A percentile compares a stretch with the other conserved stretches of the same genome.
Conservation (phyloP, 2,888 invertebrate species). For the Bombyx huttoni region DNA sequence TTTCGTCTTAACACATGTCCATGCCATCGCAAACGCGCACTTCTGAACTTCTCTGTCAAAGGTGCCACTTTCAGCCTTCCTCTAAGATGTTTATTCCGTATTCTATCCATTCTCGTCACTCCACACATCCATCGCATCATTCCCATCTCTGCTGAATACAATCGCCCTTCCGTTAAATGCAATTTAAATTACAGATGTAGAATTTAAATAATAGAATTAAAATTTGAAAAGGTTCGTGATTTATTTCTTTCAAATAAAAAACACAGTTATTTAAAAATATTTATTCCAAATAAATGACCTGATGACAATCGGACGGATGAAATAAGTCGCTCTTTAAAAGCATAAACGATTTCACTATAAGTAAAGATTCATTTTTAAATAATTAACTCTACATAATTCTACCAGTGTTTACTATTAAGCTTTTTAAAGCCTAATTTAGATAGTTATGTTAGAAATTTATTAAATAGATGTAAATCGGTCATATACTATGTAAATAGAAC, state of each 20-base stretch:
- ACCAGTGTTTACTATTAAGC: conserved; percentile 18
- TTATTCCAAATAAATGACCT: conserved; percentile 56
- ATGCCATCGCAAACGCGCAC: no score
- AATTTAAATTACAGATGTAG: no score
- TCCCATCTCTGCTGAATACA: no score
- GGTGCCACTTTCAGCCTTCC: no score
- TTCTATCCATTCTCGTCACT: no score
- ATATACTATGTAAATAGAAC: conserved; percentile 63
- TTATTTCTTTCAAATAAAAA: conserved; percentile 13
- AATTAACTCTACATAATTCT: conserved; percentile 15
- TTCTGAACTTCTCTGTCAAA: no score
- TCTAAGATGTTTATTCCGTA: no score
- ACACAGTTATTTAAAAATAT: conserved; percentile 27
- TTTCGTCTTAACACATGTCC: no score
- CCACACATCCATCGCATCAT: no score
- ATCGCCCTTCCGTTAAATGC: no score
- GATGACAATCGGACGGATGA: conserved; percentile 56
- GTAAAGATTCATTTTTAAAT: not conserved
- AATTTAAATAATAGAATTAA: no score
- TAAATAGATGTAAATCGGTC: conserved; percentile 58
- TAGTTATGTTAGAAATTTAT: conserved; percentile 53
- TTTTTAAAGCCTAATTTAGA: conserved; percentile 30
- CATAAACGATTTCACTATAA: not conserved
- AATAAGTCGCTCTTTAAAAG: conserved; percentile 13
- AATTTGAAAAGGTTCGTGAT: conserved; percentile 1